Evolutionary conservation across 1,140 invertebrate species (phyloP).

Genomic region (Akabosia matsudoensis): DNA sequence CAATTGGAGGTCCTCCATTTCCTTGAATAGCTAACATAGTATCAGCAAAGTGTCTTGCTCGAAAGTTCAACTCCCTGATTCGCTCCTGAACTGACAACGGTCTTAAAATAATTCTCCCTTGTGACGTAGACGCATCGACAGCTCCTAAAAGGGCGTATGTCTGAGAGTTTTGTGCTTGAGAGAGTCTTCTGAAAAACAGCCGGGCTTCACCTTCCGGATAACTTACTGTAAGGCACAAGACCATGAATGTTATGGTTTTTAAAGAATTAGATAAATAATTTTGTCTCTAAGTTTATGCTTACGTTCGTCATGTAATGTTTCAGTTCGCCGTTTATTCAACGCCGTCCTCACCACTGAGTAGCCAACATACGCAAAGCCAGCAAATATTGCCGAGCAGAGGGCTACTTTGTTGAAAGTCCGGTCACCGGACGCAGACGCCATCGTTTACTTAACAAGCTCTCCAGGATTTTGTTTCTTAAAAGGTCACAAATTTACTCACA

Average conservation of each 20-base stretch:
- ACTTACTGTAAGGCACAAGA: constrained; percentile 47
- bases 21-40: constrained; percentile 56
- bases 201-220: constrained; percentile 51
- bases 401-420: constrained; percentile 55
- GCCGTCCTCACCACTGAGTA: constrained; percentile 57
- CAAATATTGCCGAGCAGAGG: constrained; percentile 57
- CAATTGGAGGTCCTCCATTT: constrained; percentile 39
- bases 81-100: constrained; percentile 56
- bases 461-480: too few species aligned
- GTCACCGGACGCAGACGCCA: constrained; percentile 45
- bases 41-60: constrained; percentile 57
- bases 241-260: neutral
- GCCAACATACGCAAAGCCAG: constrained; percentile 58
- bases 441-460: too few species aligned
- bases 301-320: constrained; percentile 48
- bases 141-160: constrained; percentile 56
- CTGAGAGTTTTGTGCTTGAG: constrained; percentile 54
- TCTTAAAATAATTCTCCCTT: constrained; percentile 52
- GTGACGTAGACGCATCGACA: constrained; percentile 52
- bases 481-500: too few species aligned
- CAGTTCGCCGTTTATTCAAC: constrained; percentile 53
- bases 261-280: neutral
- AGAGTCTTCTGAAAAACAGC: constrained; percentile 54
- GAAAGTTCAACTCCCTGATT: constrained; percentile 56
- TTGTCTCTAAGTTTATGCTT: constrained; percentile 26